phyloP scores from a whole-genome alignment of 2,113 vertebrate genomes.

The Microcebus ravelobensis region DNA sequence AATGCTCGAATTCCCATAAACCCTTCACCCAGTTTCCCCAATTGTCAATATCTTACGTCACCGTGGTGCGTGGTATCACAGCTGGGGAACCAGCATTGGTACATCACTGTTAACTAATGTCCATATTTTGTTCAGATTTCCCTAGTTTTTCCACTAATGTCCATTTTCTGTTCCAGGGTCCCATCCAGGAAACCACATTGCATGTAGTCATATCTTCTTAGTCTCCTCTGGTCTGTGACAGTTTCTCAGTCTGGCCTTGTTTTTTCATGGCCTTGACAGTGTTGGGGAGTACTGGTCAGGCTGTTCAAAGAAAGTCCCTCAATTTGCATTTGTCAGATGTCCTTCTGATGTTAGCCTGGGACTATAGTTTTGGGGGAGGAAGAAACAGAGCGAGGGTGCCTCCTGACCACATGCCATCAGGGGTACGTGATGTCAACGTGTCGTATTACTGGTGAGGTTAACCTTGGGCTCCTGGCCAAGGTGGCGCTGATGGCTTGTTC shows the following conservation, averaged over 20 bases:
- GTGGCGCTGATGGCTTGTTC: accelerated
- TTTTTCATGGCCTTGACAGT: not conserved
- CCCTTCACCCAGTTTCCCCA: not conserved
- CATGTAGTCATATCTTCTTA: not conserved
- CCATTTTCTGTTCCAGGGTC: not conserved
- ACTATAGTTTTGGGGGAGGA: not conserved
- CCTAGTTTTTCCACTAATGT: not conserved
- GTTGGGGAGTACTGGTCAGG: not conserved
- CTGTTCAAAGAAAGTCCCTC: not conserved
- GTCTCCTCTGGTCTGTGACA: not conserved
- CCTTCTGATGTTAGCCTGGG: not conserved
- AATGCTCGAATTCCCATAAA: not conserved
- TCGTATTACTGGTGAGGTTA: not conserved
- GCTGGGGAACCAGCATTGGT: not conserved
- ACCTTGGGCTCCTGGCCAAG: not conserved
- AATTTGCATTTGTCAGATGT: not conserved
- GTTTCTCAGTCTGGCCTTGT: not conserved
- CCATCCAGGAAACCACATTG: not conserved
- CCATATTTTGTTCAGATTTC: no score
- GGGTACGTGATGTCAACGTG: accelerated
- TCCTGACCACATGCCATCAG: accelerated
- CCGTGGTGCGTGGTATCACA: not conserved
- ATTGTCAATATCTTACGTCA: not conserved
- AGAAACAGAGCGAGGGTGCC: not conserved
- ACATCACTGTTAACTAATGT: not conserved